Evolutionary conservation across 1,140 invertebrate genomes (phyloP).

Genomic region (Musca vetustissima): DNA sequence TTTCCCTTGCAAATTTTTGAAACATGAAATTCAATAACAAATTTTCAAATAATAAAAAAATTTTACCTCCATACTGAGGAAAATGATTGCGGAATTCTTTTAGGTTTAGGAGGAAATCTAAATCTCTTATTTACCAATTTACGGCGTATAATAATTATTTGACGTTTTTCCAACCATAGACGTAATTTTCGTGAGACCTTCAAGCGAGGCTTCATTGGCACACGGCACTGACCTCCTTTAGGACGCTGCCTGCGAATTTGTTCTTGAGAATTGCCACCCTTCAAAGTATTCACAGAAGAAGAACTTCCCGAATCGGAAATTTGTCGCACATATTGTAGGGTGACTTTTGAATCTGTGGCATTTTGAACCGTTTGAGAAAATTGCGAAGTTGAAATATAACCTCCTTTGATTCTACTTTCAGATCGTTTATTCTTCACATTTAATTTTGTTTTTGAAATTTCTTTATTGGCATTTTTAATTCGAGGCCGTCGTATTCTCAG

Average conservation of each 20-base stretch:
- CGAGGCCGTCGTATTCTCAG: background rate
- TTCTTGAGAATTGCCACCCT: too few species aligned
- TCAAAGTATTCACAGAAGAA: too few species aligned
- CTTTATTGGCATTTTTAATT: background rate
- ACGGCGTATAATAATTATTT: constrained; percentile 45
- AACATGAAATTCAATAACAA: background rate
- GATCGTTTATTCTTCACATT: too few species aligned
- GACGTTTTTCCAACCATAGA: constrained; percentile 46
- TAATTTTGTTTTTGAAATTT: too few species aligned
- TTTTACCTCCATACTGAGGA: constrained; percentile 2
- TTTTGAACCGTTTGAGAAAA: too few species aligned
- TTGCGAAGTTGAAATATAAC: too few species aligned
- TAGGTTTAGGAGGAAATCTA: background rate
- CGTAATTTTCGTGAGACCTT: constrained; percentile 42
- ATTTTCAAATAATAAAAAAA: background rate
- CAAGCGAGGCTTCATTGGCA: background rate
- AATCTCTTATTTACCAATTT: constrained; percentile 24
- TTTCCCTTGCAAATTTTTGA: background rate
- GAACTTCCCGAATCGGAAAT: background rate
- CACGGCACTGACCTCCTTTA: background rate
- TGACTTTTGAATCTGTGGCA: background rate
- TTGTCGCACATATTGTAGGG: constrained; percentile 36
- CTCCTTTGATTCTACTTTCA: too few species aligned
- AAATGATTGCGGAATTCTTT: background rate
- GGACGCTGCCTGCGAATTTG: background rate